Evolutionary conservation across 2,797 vertebrate species (phyloP).

Genomic region (Synaphobranchus kaupii): DNA sequence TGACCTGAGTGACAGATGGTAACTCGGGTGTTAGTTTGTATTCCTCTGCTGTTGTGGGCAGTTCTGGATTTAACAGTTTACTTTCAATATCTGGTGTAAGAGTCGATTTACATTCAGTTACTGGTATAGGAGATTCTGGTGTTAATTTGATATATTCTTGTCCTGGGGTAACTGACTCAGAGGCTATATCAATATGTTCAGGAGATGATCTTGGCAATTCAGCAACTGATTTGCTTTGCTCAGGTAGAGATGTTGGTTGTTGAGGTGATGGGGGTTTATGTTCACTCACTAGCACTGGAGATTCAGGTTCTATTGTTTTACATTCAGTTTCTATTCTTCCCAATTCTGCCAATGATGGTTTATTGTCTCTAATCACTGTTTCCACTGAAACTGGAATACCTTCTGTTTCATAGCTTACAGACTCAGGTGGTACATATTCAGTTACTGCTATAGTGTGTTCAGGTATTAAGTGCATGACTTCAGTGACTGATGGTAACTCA

Average conservation of each 20-base stretch:
- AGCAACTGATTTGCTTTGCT: constrained; percentile 38
- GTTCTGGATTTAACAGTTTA: background rate
- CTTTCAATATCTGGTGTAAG: background rate
- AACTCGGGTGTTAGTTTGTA: constrained; percentile 51
- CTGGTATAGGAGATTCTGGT: constrained; percentile 24
- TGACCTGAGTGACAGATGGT: constrained; percentile 40
- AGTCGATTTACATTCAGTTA: background rate
- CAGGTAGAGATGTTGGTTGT: constrained; percentile 33
- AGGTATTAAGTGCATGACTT: constrained; percentile 23
- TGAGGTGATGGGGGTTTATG: constrained; percentile 26
- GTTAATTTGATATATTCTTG: constrained; percentile 5
- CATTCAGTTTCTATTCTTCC: background rate
- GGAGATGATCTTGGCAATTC: background rate
- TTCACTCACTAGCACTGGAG: constrained; percentile 31
- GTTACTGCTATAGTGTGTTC: too few species aligned
- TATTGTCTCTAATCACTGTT: background rate
- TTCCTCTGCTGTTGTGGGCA: constrained; percentile 43
- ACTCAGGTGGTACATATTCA: constrained; percentile 42
- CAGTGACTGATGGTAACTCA: constrained; percentile 48
- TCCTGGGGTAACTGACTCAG: constrained; percentile 34
- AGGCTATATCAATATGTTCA: constrained; percentile 38
- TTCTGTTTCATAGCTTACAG: constrained; percentile 52
- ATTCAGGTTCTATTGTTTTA: constrained; percentile 49
- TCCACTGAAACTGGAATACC: constrained; percentile 38
- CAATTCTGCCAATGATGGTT: background rate